Base-by-base conservation (phyloP, 2,113 vertebrate species). In the Jaculus jaculus region DNA sequence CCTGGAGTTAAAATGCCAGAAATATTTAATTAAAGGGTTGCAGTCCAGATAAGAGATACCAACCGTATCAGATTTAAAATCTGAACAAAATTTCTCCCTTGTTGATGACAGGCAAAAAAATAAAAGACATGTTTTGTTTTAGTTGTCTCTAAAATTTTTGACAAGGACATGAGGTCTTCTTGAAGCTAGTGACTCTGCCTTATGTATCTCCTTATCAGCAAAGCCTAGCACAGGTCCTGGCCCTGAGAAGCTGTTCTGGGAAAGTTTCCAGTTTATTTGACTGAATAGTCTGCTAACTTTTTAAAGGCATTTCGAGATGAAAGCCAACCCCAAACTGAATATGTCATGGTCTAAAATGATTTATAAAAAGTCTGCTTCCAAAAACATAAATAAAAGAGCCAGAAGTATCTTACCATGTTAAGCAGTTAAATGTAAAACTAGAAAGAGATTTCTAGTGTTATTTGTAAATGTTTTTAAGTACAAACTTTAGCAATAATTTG, bases 11-110 rank as follows among this genome's bases (percentile, higher is more conserved):
- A 96, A 96, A 47, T 5, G 6, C 28, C 32, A 95, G 91, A 80
- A 93, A 92, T 63, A 94, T 94, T 92, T 95, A 94, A 95, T 95
- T 90, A 92, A 71, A 82, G 26, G 85, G 34, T 77, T 37, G 3
- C 34, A 80, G 32, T 88, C 51, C 47, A 86, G 92, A 97, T 86
- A 80, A 94, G 95, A 95, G 71, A 86, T 85, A 89, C 7, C 9
- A 34, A 73, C 12, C 12, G 17, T 92, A 93, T 78, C 79, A 92
- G 92, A 95, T 54, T 86, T 95, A 85, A 87, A 79, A 87, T 94
- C 82, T 92, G 51, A 75, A 89, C 51, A 84, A 21, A 85, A 87
- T 28, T 89, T 94, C 23, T 92, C 42, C 84, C 87, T 85, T 78
- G 30, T 58, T 93, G 73, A 24, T 78, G 47, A 94, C 3, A 4